phyloP scores from a whole-genome alignment of 2,888 invertebrate genomes.

The Muscina levida region DNA sequence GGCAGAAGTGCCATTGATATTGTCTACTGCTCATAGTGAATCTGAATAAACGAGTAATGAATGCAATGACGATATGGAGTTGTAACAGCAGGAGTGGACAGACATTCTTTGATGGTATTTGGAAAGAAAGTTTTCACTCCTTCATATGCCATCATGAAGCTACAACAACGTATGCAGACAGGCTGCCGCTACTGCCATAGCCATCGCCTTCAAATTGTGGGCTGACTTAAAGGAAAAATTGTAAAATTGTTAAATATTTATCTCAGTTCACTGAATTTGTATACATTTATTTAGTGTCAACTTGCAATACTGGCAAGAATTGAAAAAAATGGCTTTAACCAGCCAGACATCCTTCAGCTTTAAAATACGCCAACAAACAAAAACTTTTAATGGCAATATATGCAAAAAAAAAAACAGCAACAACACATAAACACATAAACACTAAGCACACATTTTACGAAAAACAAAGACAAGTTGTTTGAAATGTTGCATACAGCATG shows the following conservation, averaged over 20 bases:
- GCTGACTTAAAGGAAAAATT: slow-evolving; percentile 36
- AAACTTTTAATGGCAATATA: slow-evolving; percentile 35
- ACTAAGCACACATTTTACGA: too few species aligned
- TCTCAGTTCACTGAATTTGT: slow-evolving; percentile 37
- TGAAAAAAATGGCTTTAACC: slow-evolving; percentile 44
- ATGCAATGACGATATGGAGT: slow-evolving; percentile 10
- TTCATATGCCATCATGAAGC: too few species aligned
- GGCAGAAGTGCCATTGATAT: not conserved
- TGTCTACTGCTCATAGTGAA: not conserved
- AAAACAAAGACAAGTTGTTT: slow-evolving; percentile 58
- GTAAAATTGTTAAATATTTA: slow-evolving; percentile 47
- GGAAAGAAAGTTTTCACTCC: slow-evolving; percentile 62
- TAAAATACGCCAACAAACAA: not conserved
- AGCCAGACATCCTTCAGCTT: slow-evolving; percentile 55
- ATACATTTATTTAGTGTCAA: slow-evolving; percentile 43
- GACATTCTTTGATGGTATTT: slow-evolving; percentile 51
- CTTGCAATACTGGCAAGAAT: slow-evolving; percentile 27
- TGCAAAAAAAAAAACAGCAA: slow-evolving; percentile 25
- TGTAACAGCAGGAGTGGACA: not conserved
- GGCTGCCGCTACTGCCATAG: not conserved
- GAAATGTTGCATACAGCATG: slow-evolving; percentile 62
- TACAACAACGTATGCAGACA: not conserved
- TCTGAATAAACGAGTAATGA: slow-evolving; percentile 35
- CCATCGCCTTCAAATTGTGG: not conserved
- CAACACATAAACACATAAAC: slow-evolving; percentile 23